Conservation (phyloP, 2,888 invertebrate genomes). For the Leucophenga montana region DNA sequence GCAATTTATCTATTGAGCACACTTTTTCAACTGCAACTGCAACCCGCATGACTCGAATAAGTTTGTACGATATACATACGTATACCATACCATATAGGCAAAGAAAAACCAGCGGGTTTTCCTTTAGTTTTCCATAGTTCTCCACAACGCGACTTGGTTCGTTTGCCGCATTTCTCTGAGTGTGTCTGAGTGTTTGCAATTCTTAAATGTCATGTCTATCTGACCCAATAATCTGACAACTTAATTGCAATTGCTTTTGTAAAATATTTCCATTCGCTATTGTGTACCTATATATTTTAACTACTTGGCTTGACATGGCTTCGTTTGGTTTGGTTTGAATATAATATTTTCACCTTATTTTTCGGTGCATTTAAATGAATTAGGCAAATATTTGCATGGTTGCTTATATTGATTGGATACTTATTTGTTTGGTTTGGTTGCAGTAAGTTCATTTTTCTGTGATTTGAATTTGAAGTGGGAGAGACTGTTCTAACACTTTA, state of each 20-base stretch:
- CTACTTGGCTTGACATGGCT: too few relatives aligned
- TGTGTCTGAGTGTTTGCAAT: conserved; percentile 47
- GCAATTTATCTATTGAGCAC: conserved; percentile 6
- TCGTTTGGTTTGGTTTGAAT: not conserved
- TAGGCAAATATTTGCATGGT: not conserved
- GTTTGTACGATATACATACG: too few relatives aligned
- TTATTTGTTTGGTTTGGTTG: too few relatives aligned
- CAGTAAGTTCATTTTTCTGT: too few relatives aligned
- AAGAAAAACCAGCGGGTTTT: too few relatives aligned
- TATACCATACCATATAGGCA: too few relatives aligned
- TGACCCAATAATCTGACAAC: conserved; percentile 65
- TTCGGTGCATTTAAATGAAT: not conserved
- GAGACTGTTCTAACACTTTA: too few relatives aligned
- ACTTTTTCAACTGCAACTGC: not conserved
- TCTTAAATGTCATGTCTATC: conserved; percentile 57
- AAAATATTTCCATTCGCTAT: conserved; percentile 41
- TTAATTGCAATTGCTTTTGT: conserved; percentile 62
- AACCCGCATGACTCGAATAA: too few relatives aligned
- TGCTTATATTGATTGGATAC: not conserved
- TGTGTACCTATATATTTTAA: not conserved
- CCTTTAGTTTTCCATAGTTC: too few relatives aligned
- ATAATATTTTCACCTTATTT: not conserved
- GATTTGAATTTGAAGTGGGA: too few relatives aligned
- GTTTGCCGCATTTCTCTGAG: conserved; percentile 7
- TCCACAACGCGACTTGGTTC: not conserved